Evolutionary conservation across 2,888 invertebrate species (phyloP).

Genomic region (Ormia ochracea): DNA sequence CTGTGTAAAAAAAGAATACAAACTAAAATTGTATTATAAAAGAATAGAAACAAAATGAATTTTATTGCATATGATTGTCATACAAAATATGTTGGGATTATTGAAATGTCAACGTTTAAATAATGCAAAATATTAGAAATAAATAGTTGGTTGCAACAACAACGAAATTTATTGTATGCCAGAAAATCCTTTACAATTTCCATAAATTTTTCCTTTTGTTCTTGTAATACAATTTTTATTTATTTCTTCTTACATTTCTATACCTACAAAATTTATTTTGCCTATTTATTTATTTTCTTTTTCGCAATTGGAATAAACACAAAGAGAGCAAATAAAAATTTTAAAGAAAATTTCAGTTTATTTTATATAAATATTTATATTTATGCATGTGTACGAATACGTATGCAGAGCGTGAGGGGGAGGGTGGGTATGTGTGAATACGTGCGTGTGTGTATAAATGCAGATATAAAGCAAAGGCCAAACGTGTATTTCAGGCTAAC

Average conservation of each 20-base stretch:
- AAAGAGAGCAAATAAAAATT: not conserved
- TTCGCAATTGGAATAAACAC: not conserved
- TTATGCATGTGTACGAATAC: not conserved
- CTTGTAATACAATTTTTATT: no score
- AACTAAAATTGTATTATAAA: no score
- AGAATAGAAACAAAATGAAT: constrained; percentile 46
- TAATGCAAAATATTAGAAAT: constrained; percentile 56
- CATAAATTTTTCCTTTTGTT: not conserved
- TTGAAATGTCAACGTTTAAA: constrained; percentile 61
- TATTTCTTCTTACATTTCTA: not conserved
- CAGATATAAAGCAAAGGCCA: constrained; percentile 2
- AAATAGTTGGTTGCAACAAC: constrained; percentile 20
- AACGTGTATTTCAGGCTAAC: not conserved
- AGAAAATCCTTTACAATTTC: constrained; percentile 30
- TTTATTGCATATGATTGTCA: constrained; percentile 59
- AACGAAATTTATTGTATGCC: not conserved
- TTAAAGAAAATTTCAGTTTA: constrained; percentile 9
- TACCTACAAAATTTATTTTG: not conserved
- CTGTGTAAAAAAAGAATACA: not conserved
- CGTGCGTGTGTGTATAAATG: not conserved
- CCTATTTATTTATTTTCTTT: not conserved
- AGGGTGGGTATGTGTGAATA: no score
- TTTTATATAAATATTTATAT: not conserved
- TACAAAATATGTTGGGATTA: constrained; percentile 61
- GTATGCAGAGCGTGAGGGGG: no score